Percentiles rank a stretch among this genome's conserved stretches.
phyloP scores from a whole-genome alignment of 1,140 invertebrate species.

The Zophobas atratus region DNA sequence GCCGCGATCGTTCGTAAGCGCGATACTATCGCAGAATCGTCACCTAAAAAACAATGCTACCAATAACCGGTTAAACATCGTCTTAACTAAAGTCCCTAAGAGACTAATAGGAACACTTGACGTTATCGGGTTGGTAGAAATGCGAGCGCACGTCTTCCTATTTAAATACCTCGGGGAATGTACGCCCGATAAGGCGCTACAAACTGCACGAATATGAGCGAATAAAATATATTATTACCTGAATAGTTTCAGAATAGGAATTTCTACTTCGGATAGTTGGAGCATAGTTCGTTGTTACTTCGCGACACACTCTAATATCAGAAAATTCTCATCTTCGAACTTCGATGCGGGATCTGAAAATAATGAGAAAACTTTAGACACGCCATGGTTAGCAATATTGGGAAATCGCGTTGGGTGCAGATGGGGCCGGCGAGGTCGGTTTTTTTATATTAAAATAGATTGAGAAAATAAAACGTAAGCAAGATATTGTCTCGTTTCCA shows the following conservation, averaged over 20 bases:
- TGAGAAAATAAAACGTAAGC: neutral
- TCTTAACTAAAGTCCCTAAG: conserved; percentile 47
- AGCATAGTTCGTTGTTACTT: conserved; percentile 25
- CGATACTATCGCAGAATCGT: conserved; percentile 31
- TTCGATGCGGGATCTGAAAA: neutral
- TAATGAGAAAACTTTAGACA: neutral
- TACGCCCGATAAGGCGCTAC: conserved; percentile 52
- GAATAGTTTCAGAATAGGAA: conserved; percentile 54
- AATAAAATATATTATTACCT: conserved; percentile 52
- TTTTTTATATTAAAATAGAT: too few species aligned
- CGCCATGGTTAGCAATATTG: neutral
- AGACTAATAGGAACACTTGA: conserved; percentile 55
- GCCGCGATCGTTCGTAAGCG: conserved; percentile 1
- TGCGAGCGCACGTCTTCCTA: conserved; percentile 57
- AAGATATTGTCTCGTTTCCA: too few species aligned
- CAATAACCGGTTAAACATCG: conserved; percentile 45
- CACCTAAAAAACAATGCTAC: conserved; percentile 40
- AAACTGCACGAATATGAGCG: conserved; percentile 49
- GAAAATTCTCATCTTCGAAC: neutral
- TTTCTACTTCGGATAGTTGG: conserved; percentile 52
- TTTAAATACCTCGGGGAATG: conserved; percentile 58
- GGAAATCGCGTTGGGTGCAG: too few species aligned
- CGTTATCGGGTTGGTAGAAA: conserved; percentile 56
- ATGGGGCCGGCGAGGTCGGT: too few species aligned
- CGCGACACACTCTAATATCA: neutral